Evolutionary conservation across 37 sponge, comb jelly and placozoan species (phyloP).

Genomic region (Oscarella lobularis): DNA sequence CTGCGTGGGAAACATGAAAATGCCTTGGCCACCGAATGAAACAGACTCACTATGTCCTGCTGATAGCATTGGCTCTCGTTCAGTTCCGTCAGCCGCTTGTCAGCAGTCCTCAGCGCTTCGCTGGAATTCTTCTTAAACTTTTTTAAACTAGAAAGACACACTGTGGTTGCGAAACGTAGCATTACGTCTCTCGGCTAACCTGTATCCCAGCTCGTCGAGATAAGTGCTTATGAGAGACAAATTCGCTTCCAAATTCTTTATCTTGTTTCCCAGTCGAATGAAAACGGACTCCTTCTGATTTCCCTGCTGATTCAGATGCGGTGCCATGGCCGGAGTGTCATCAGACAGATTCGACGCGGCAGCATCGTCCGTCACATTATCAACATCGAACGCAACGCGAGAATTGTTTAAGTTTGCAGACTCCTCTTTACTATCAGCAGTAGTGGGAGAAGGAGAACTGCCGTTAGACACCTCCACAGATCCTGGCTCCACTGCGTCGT

Average conservation of each 20-base stretch:
- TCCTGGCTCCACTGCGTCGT: too few species aligned
- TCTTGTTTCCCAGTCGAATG: slow-evolving; percentile 57
- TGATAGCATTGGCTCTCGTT: slow-evolving; percentile 17
- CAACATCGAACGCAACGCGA: too few species aligned
- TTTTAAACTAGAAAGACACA: slow-evolving; percentile 30
- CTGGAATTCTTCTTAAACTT: slow-evolving; percentile 60
- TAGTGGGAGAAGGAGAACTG: too few species aligned
- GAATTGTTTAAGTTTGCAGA: too few species aligned
- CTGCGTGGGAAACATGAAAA: too few species aligned
- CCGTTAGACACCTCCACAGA: too few species aligned
- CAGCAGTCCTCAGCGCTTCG: slow-evolving; percentile 40
- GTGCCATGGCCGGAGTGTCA: neutral
- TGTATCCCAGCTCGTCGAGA: slow-evolving; percentile 62
- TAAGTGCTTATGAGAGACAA: slow-evolving; percentile 58
- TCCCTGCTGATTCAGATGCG: neutral
- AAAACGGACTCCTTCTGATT: slow-evolving; percentile 65
- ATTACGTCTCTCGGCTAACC: slow-evolving; percentile 7
- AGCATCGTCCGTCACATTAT: too few species aligned
- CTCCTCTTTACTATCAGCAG: too few species aligned
- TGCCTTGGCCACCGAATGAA: too few species aligned
- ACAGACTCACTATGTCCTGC: neutral
- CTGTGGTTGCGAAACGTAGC: neutral
- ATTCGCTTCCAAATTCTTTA: slow-evolving; percentile 60
- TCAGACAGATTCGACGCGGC: neutral
- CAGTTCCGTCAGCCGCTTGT: slow-evolving; percentile 28